A percentile compares a stretch with the other conserved stretches of the same genome.
phyloP scores from a whole-genome alignment of 1,140 invertebrate genomes.

The Monochamus saltuarius region DNA sequence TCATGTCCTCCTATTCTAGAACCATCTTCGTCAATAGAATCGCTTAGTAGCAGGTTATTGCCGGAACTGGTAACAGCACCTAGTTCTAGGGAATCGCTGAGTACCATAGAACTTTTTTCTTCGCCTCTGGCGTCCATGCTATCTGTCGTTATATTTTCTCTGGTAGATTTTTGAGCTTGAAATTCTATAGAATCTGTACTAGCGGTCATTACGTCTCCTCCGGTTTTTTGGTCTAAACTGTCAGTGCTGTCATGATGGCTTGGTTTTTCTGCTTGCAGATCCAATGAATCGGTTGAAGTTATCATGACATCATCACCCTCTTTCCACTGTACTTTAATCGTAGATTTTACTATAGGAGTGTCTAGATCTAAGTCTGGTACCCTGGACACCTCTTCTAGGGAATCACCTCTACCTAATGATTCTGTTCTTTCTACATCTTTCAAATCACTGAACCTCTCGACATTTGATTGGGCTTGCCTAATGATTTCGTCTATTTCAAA shows the following conservation, averaged over 20 bases:
- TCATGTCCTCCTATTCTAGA: conserved; percentile 51
- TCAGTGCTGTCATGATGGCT: conserved; percentile 59
- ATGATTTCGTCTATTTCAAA: conserved; percentile 76
- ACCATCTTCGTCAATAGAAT: conserved; percentile 57
- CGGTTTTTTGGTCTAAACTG: conserved; percentile 59
- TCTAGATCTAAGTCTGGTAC: conserved; percentile 56
- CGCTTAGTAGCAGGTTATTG: conserved; percentile 45
- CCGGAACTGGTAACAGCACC: conserved; percentile 36
- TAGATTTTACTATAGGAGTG: conserved; percentile 43
- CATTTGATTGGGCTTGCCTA: conserved; percentile 67
- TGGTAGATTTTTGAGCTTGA: conserved; percentile 44
- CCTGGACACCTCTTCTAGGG: conserved; percentile 55
- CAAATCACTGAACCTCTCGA: conserved; percentile 63
- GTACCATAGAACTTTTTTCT: conserved; percentile 46
- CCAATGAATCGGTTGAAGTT: conserved; percentile 65
- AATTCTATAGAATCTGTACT: conserved; percentile 67
- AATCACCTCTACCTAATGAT: conserved; percentile 55
- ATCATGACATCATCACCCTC: conserved; percentile 58
- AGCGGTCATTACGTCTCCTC: conserved; percentile 59
- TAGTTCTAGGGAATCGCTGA: conserved; percentile 57
- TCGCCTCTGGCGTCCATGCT: conserved; percentile 55
- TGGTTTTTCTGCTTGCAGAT: conserved; percentile 52
- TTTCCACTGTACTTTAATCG: conserved; percentile 45
- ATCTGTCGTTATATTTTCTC: conserved; percentile 52
- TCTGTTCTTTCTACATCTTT: conserved; percentile 56